Conservation (phyloP, 2,888 invertebrate genomes). For the Patella depressa region DNA sequence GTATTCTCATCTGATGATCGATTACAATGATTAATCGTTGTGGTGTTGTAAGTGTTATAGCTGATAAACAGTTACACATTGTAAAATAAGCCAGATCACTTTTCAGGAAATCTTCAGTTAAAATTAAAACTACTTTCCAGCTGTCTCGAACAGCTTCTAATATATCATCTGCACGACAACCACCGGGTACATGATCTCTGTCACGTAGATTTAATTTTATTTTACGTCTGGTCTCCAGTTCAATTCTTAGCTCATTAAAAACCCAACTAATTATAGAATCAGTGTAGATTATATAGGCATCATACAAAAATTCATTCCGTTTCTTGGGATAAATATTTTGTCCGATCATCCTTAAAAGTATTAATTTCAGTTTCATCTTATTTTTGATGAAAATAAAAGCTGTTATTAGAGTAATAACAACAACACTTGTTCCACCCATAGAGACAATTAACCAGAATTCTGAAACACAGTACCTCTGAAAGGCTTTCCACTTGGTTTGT, state of each 20-base stretch:
- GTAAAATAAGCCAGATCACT: neutral
- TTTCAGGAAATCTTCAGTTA: neutral
- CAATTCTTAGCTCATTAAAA: neutral
- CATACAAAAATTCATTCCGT: neutral
- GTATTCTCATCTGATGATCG: neutral
- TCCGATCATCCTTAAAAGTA: neutral
- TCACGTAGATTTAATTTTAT: neutral
- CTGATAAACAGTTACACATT: slow-evolving; percentile 1
- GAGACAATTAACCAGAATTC: neutral
- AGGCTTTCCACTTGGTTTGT: neutral
- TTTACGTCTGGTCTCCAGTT: neutral
- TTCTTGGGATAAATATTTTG: neutral
- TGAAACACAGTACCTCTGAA: neutral
- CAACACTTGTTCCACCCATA: neutral
- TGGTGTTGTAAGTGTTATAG: neutral
- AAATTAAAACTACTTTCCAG: neutral
- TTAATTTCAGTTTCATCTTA: neutral
- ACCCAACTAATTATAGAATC: neutral
- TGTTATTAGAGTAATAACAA: neutral
- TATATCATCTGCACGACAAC: neutral
- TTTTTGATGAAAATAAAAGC: neutral
- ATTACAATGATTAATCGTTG: neutral
- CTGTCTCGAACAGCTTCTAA: neutral
- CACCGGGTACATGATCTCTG: neutral
- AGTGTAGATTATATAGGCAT: neutral